Conservation (phyloP, 2,113 vertebrate genomes). For the Galbula dea region DNA sequence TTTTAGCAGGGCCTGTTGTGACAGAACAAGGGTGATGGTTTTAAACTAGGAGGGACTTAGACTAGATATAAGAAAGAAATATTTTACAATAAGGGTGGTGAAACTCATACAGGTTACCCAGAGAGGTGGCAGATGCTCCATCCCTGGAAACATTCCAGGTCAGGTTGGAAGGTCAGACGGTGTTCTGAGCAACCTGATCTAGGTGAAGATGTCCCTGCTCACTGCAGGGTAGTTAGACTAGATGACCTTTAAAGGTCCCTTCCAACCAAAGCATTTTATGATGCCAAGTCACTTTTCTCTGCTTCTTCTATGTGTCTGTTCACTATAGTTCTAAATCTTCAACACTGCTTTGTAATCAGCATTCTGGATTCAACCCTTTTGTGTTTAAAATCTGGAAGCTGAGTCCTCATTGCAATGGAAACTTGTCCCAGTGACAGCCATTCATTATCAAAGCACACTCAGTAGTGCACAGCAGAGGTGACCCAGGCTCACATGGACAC, state of each 20-base stretch:
- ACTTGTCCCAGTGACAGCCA: background rate
- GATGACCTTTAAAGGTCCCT: background rate
- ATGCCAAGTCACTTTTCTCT: background rate
- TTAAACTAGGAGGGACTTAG: too few species aligned
- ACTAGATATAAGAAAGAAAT: too few species aligned
- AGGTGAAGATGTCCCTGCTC: background rate
- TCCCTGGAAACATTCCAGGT: background rate
- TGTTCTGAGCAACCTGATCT: background rate
- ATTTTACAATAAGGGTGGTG: background rate
- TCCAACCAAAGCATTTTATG: background rate
- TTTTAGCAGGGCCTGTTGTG: too few species aligned
- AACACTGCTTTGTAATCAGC: background rate
- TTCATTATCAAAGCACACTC: rapidly evolving
- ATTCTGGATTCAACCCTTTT: background rate
- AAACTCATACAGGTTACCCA: background rate
- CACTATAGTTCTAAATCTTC: background rate
- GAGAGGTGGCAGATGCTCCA: background rate
- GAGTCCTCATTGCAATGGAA: background rate
- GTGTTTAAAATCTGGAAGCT: background rate
- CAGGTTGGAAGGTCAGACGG: background rate
- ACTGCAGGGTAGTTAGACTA: background rate
- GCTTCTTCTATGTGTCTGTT: background rate
- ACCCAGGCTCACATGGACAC: rapidly evolving
- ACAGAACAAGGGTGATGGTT: too few species aligned
- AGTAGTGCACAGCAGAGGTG: rapidly evolving